Evolutionary conservation across 2,113 vertebrate species (phyloP), one percentile per base, ranked within the genome.

Genomic region (Pelusios castaneus): DNA sequence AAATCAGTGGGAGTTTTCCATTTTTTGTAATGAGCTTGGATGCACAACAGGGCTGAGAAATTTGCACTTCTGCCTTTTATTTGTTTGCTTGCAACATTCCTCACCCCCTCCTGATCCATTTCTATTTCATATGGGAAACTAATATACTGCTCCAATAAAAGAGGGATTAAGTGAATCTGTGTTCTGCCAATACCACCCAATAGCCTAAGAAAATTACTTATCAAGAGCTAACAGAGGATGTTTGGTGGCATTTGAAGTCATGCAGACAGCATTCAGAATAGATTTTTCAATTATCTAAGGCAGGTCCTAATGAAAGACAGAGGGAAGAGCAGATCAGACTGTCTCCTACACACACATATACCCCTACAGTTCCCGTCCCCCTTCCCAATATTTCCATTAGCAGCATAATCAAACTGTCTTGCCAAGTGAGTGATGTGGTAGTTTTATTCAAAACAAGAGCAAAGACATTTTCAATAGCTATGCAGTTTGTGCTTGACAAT

Each of bases 101-200:
- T 12, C 12, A n/a, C 78, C 54, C 94, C 85, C 55, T 41, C 25
- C 41, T 80, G 45, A 82, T 43, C 17, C 55, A 58, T 58, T 86
- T 89, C 1, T 2, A 8, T 75, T 96, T 93, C 80, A 82, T 43
- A 27, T 75, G 82, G 63, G 49, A 91, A 96, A 82, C 45, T 54
- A 58, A 82, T 41, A 14, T 38, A n/a, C 52, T 43, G 25, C 43
- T 78, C 21, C 27, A 73, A 41, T 4, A 54, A 54, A 90, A 78
- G 1, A 25, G 70, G 24, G n/a, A 21, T 82, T 73, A 78, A 82
- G 13, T 29, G 80, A 85, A 45, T 54, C 49, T 78, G 13, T 77
- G 31, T 27, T 24, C 21, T 56, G 14, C 8, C 31, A 89, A 55
- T 5, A 92, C 11, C 13, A 51, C 4, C 47, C 4, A 76, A 67